Base-by-base conservation (phyloP, 1,140 invertebrate genomes). In the Diorhabda elongata region DNA sequence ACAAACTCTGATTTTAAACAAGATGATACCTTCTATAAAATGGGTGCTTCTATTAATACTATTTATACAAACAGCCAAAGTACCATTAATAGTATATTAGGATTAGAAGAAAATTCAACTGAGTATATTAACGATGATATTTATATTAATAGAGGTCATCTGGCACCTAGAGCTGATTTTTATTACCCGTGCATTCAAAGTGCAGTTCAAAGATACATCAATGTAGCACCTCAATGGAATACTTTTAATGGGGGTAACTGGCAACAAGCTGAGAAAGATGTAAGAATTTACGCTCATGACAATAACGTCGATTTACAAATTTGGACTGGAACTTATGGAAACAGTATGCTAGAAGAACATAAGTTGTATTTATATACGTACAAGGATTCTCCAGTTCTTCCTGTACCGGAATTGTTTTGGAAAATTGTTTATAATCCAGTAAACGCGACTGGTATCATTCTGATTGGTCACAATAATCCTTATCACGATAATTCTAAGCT, bases 241-340 rank as follows among this genome's bases (percentile, higher is more conserved):
- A 76, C 76, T 6, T 84, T 88, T 68, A 88, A 89, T 73, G 79
- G 72, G 8, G 82, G 82, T 5, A 87, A 87, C 69, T 88, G 87
- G 87, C 75, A 80, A 6, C 74, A 75, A 7, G 26, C 26, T 26
- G 85, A 87, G 74, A 75, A 79, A 4, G 80, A 81, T 65, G 73
- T 84, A 0, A 77, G 84, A 45, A 74, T 78, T 4, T 85, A 83
- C 63, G 71, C 74, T 41, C 42, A 42, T 7, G 42, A 69, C 41
- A 69, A 78, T 62, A 41, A 42, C 11, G 3, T 75, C 64, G 68
- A 83, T 80, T 66, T 85, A 8, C 62, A 82, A 71, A 73, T 89
- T 67, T 88, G 86, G 52, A 89, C 87, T 0, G 88, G 88, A 3
- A 83, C 84, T 3, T 81, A 85, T 65, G 86, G 84, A 2, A 83